Conservation (phyloP, 2,113 vertebrate species). For the Daboia siamensis region DNA sequence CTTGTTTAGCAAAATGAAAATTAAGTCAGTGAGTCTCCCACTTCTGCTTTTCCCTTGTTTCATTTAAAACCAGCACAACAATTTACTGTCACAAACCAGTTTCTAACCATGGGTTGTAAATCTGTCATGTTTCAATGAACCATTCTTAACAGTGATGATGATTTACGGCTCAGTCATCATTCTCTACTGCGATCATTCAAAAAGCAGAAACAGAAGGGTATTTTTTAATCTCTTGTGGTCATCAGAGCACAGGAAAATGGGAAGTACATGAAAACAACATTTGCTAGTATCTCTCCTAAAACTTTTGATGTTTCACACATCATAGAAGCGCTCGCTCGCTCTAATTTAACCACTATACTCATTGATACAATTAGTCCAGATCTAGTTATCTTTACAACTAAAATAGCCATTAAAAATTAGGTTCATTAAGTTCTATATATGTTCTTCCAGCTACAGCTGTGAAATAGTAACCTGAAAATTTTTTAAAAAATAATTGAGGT, state of each 20-base stretch:
- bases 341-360: background rate
- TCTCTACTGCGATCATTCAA: background rate
- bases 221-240: background rate
- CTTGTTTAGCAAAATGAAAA: background rate
- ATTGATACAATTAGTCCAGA: background rate
- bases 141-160: background rate
- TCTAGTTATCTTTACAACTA: background rate
- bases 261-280: background rate
- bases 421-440: background rate
- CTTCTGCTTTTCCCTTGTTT: background rate
- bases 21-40: background rate
- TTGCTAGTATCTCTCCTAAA: background rate
- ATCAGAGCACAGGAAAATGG: background rate
- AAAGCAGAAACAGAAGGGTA: background rate
- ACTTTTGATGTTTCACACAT: background rate
- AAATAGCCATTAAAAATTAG: background rate
- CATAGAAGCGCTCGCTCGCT: background rate
- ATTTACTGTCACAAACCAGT: background rate
- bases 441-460: background rate
- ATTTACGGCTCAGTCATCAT: background rate
- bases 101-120: background rate
- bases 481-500: background rate
- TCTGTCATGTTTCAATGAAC: background rate
- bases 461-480: slow-evolving; percentile 1
- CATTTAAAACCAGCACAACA: background rate